Evolutionary conservation across 2,888 invertebrate genomes (phyloP).

Genomic region (Creontiades dilutus): DNA sequence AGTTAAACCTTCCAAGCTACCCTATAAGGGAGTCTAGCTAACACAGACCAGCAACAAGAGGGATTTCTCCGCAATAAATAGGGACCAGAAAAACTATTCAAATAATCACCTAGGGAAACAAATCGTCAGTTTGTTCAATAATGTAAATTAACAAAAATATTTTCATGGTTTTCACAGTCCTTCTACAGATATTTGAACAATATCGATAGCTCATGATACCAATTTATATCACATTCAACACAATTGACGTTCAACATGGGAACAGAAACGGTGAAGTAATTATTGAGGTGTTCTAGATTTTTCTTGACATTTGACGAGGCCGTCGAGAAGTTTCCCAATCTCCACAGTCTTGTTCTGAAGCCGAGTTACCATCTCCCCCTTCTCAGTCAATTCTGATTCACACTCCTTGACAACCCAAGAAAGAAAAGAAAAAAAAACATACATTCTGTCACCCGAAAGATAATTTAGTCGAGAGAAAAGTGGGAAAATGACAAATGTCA

Average conservation of each 20-base stretch:
- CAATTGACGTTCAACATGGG: slow-evolving; percentile 33
- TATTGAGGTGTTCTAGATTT: slow-evolving; percentile 74
- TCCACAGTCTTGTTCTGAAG: slow-evolving; percentile 97
- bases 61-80: not conserved
- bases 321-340: slow-evolving; percentile 94
- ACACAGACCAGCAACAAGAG: not conserved
- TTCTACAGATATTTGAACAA: not conserved
- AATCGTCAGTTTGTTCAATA: not conserved
- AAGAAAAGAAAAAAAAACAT: slow-evolving; percentile 60
- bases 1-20: not conserved
- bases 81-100: not conserved
- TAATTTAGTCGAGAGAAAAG: not conserved
- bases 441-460: slow-evolving; percentile 15
- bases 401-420: slow-evolving; percentile 85
- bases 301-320: slow-evolving; percentile 88
- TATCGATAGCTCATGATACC: not conserved
- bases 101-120: not conserved
- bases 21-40: not conserved
- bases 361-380: slow-evolving; percentile 96
- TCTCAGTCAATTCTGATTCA: slow-evolving; percentile 96
- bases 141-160: not conserved
- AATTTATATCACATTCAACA: slow-evolving; percentile 21
- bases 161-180: not conserved
- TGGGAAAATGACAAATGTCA: not conserved
- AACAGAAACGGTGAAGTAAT: not conserved